These are phyloP conservation scores for Anoplius nigerrimus DNA, from an alignment of 2,888 invertebrate species.

Conservation along the genomic window DNA sequence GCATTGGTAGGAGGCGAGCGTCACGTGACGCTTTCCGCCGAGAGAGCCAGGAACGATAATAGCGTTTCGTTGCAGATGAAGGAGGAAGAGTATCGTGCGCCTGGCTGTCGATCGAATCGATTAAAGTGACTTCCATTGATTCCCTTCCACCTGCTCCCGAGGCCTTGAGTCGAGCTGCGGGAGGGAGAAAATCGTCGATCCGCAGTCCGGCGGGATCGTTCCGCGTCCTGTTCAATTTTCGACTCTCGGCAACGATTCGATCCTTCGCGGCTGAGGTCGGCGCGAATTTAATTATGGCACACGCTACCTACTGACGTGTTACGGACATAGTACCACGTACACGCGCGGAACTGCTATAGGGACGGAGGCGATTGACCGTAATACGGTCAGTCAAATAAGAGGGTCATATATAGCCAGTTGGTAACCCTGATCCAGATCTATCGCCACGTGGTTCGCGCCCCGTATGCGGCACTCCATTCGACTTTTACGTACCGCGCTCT, in stretches of 20 bases:
- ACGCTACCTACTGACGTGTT: constrained; percentile 61
- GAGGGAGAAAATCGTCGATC: background rate
- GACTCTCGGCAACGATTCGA: background rate
- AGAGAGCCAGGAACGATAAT: constrained; percentile 8
- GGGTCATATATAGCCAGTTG: constrained; percentile 72
- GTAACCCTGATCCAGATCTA: constrained; percentile 75
- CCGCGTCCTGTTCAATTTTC: background rate
- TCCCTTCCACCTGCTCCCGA: no score
- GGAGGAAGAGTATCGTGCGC: constrained; percentile 14
- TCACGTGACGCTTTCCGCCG: background rate
- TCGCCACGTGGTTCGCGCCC: constrained; percentile 68
- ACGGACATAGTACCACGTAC: constrained; percentile 53
- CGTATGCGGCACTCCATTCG: background rate
- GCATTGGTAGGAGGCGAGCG: background rate
- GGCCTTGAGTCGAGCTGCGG: background rate
- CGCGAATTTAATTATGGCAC: constrained; percentile 61
- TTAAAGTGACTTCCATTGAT: constrained; percentile 42
- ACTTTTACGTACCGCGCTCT: no score
- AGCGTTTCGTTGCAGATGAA: constrained; percentile 24
- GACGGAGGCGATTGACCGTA: constrained; percentile 69
- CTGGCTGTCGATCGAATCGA: constrained; percentile 44
- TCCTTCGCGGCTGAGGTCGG: constrained; percentile 29
- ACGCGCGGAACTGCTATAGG: constrained; percentile 42
- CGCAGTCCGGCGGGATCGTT: no score
- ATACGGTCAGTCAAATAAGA: constrained; percentile 72